Base-by-base conservation (phyloP, 2,113 vertebrate genomes). In the Fregata magnificens region DNA sequence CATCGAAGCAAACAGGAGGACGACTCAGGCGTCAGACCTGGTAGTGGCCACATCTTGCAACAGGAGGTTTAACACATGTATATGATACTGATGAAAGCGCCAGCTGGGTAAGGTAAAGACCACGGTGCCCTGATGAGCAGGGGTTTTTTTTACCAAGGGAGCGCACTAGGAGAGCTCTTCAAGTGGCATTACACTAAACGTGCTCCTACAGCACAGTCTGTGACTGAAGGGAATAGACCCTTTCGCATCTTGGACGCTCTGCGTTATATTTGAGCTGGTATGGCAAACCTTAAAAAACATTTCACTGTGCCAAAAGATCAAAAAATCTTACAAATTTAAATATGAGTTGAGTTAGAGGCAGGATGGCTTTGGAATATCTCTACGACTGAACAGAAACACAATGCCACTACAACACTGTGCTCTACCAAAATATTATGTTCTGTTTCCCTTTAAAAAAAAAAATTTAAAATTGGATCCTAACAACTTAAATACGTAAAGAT, bases 81-180 rank as follows among this genome's bases (percentile, higher is more conserved):
- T 10, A 50, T 1, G 4, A 12, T 7, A 14, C 13, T 6, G 36
- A 20, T 11, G 31, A 7, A 34, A 59, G 59, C 0, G 4, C 31
- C 36, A 34, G 26, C 18, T 34, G 36, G 24, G 44, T 25, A 18
- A 29, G 28, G 31, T 7, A 5, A 56, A 69, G 70, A 5, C 21
- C 5, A 11, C 2, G 0, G 55, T 20, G 32, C 63, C 42, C 14
- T 18, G 1, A 34, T 16, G 42, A 21, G 32, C 15, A 21, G 16
- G 14, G 7, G n/a, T n/a, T 50, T 4, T 20, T 47, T 25, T 63
- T 22, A 14, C 24, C 16, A 29, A 19, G 38, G 25, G 6, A 83
- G 38, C 1, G 3, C 16, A 5, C 20, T 5, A 17, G 45, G 44
- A 72, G 16, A 28, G 65, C 58, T 72, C 52, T 32, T 42, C 22